A percentile compares a stretch with the other conserved stretches of the same genome.
Conservation (phyloP, 2,888 invertebrate species). For the Geotrupes spiniger region DNA sequence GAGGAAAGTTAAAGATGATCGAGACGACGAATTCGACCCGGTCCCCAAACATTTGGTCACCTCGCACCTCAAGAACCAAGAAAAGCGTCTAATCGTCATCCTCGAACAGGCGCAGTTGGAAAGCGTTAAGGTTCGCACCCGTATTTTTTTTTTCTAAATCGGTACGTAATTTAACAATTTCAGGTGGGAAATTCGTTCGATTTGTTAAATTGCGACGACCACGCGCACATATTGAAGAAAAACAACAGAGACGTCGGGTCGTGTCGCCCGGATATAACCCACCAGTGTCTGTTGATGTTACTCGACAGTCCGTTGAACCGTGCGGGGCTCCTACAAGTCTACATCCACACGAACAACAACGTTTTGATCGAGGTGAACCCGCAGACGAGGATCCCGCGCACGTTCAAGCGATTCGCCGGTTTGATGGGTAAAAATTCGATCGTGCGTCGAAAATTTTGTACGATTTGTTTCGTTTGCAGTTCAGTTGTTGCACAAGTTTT, state of each 20-base stretch:
- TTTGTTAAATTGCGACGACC: constrained; percentile 92
- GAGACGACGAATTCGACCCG: constrained; percentile 77
- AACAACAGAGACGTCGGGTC: constrained; percentile 83
- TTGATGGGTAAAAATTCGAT: constrained; percentile 73
- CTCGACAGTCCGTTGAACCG: constrained; percentile 97
- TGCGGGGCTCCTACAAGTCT: constrained; percentile 94
- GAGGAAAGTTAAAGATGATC: constrained; percentile 51
- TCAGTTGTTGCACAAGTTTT: constrained; percentile 92
- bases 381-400: constrained; percentile 94
- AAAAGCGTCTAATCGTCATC: constrained; percentile 88
- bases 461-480: constrained; percentile 62
- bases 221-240: constrained; percentile 78
- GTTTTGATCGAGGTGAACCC: constrained; percentile 95
- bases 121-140: constrained; percentile 80
- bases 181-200: constrained; percentile 87
- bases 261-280: constrained; percentile 94
- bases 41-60: constrained; percentile 73
- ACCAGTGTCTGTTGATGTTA: constrained; percentile 96
- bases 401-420: constrained; percentile 95
- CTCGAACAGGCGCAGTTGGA: constrained; percentile 94
- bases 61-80: constrained; percentile 76
- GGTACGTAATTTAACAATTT: no score
- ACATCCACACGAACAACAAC: constrained; percentile 87
- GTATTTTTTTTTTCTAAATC: no score
- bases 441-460: neutral